Conservation (phyloP, 1,140 invertebrate genomes). For the Mizuhopecten yessoensis region DNA sequence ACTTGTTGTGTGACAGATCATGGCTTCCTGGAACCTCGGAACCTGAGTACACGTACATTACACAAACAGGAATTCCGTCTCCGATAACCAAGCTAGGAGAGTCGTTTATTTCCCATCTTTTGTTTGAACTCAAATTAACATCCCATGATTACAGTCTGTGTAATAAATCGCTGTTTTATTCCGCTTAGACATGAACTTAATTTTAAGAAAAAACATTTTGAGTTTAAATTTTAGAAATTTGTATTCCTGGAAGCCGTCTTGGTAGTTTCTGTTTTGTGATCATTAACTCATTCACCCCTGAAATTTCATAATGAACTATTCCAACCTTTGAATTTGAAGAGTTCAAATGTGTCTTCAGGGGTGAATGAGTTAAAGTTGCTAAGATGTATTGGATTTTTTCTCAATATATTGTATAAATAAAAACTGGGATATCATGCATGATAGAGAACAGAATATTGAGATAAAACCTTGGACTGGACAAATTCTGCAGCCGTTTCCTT, state of each 20-base stretch:
- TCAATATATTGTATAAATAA: background rate
- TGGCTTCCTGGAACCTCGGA: background rate
- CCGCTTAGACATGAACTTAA: background rate
- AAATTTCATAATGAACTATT: too few relatives aligned
- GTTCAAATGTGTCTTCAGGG: too few relatives aligned
- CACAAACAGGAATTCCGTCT: background rate
- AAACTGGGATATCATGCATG: background rate
- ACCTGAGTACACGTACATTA: background rate
- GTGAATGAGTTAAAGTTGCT: too few relatives aligned
- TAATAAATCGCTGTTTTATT: background rate
- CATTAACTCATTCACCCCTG: too few relatives aligned
- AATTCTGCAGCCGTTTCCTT: too few relatives aligned
- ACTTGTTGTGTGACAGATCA: background rate
- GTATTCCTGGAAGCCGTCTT: background rate
- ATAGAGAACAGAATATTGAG: background rate
- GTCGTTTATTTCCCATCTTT: conserved; percentile 18
- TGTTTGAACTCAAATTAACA: background rate
- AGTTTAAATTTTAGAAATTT: conserved; percentile 4
- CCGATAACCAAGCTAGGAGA: background rate
- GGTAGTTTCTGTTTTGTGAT: background rate
- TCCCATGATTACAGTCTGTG: background rate
- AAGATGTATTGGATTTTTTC: background rate
- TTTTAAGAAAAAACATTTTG: conserved; percentile 6
- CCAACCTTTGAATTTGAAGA: too few relatives aligned
- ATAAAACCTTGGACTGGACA: background rate